phyloP scores from a whole-genome alignment of 35 echinoderm and acorn worm species.

The Heliocidaris tuberculata region DNA sequence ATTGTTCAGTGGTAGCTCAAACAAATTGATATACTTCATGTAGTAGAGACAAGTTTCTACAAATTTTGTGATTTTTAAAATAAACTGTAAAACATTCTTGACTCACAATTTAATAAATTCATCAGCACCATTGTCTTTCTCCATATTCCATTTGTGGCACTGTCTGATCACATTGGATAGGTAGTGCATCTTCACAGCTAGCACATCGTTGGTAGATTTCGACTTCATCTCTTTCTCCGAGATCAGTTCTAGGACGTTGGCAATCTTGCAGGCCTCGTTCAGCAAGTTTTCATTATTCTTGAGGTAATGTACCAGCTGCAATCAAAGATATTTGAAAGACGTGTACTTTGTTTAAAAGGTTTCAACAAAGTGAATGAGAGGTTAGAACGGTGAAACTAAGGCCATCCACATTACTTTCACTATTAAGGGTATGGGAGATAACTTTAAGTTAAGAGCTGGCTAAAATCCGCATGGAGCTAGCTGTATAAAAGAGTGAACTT shows the following conservation, averaged over 20 bases:
- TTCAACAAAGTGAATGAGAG: too few species aligned
- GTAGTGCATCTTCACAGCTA: constrained; percentile 94
- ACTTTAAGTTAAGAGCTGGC: too few species aligned
- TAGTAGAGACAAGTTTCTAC: too few species aligned
- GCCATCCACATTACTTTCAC: too few species aligned
- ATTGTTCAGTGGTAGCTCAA: too few species aligned
- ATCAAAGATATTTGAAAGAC: constrained; percentile 10
- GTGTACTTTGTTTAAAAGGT: too few species aligned
- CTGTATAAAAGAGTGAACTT: too few species aligned
- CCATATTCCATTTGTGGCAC: constrained; percentile 90
- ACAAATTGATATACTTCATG: too few species aligned
- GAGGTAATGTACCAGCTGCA: constrained; percentile 68
- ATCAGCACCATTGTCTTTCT: constrained; percentile 61
- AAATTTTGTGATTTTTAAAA: background rate
- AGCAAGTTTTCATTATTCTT: constrained; percentile 75
- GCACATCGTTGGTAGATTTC: constrained; percentile 75
- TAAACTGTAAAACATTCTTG: background rate
- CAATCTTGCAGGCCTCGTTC: constrained; percentile 65
- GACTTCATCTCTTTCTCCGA: constrained; percentile 87
- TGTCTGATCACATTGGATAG: constrained; percentile 57
- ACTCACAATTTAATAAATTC: constrained; percentile 86
- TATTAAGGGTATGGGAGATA: too few species aligned
- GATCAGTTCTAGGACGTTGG: constrained; percentile 74
- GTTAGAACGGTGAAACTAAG: too few species aligned
- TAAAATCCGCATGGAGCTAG: too few species aligned